These are phyloP conservation scores for Electrophaes corylata DNA, from an alignment of 2,888 invertebrate species.

Conservation along the genomic window DNA sequence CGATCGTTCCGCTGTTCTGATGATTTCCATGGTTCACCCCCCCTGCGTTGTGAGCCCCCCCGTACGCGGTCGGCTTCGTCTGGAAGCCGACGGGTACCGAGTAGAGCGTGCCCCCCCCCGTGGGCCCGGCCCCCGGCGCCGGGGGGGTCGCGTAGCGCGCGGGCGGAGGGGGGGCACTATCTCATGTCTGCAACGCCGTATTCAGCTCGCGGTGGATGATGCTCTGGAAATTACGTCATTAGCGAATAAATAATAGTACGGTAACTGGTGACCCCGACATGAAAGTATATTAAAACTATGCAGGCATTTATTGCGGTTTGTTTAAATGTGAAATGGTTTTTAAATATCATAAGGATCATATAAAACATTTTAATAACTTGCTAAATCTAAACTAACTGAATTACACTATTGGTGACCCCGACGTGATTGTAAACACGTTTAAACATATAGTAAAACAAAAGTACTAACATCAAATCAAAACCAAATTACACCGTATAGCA, in stretches of 20 bases:
- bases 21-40: background rate
- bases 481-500: background rate
- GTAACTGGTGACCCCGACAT: background rate
- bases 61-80: conserved; percentile 6
- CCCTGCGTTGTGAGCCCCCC: background rate
- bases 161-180: conserved; percentile 57
- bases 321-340: too few relatives aligned
- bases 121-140: conserved; percentile 18
- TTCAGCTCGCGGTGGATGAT: conserved; percentile 93
- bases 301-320: too few relatives aligned
- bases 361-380: too few relatives aligned
- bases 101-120: conserved; percentile 25
- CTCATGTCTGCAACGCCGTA: conserved; percentile 91
- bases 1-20: background rate
- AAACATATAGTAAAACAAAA: too few relatives aligned
- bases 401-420: too few relatives aligned
- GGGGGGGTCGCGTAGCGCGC: conserved; percentile 46
- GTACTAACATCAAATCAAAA: background rate
- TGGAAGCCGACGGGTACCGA: conserved; percentile 28
- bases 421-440: background rate
- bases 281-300: too few relatives aligned
- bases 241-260: background rate
- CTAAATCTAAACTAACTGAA: too few relatives aligned
- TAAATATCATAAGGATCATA: too few relatives aligned
- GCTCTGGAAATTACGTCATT: conserved; percentile 56